phyloP scores from a whole-genome alignment of 2,113 vertebrate species.

The Tylochromis polylepis region DNA sequence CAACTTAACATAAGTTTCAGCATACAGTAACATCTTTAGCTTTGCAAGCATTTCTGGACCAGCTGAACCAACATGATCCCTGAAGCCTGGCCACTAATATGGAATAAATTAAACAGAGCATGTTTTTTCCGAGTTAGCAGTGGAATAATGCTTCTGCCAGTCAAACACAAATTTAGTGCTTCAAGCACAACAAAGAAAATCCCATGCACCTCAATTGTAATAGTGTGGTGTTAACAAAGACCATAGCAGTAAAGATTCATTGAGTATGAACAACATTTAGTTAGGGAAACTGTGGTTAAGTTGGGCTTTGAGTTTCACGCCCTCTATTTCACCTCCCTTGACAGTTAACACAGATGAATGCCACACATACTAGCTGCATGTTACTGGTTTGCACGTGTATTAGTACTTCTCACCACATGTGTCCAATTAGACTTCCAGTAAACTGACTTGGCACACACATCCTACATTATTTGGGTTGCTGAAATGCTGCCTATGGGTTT shows the following conservation, averaged over 20 bases:
- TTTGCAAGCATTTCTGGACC: background rate
- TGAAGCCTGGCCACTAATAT: background rate
- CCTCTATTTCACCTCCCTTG: background rate
- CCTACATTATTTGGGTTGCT: conserved; percentile 43
- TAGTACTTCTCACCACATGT: conserved; percentile 38
- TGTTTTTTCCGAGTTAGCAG: background rate
- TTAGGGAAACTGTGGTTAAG: background rate
- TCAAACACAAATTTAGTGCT: background rate
- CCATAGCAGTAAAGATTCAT: background rate
- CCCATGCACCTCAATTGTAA: background rate
- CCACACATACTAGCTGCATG: conserved; percentile 1
- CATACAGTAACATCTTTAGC: background rate
- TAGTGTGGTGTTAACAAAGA: background rate
- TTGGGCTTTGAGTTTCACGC: background rate
- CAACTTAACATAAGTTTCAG: background rate
- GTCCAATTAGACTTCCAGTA: conserved; percentile 54
- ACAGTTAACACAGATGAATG: conserved; percentile 5
- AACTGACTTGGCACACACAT: conserved; percentile 35
- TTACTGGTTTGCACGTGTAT: background rate
- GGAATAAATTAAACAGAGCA: background rate
- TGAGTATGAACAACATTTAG: background rate
- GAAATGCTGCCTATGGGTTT: conserved; percentile 44
- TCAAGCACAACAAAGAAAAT: background rate
- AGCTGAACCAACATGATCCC: background rate
- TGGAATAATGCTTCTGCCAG: background rate